Base-by-base conservation (phyloP, 2,113 vertebrate species). In the Chaetodon trifascialis region DNA sequence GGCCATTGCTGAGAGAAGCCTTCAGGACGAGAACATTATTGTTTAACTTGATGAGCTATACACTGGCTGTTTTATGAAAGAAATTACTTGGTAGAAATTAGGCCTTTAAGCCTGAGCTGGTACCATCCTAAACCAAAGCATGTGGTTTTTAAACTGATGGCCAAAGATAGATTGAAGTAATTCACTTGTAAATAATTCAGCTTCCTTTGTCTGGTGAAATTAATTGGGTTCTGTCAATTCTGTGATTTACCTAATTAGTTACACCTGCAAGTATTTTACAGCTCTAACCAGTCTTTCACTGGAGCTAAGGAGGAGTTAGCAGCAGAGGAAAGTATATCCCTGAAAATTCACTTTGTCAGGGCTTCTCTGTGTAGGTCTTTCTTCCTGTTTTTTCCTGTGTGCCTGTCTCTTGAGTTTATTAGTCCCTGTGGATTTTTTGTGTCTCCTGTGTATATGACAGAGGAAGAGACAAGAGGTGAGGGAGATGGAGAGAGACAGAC, bases 161-260 rank as follows among this genome's bases (percentile, higher is more conserved):
- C 79, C 73, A 84, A 47, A 78, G 73, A 75, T 19, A 3, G 34
- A 44, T 66, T 83, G 80, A 74, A 80, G 73, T 88, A 89, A 92
- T 91, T 88, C 62, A 79, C n/a, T 64, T 82, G 72, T 89, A 86
- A 89, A 91, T 91, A 89, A 89, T 87, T 86, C 67, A 87, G 66
- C 72, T 73, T 85, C 54, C 59, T 84, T 86, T 87, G 88, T 89
- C 60, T 51, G 23, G 38, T 54, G 15, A 89, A 90, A 90, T 83
- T 77, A 89, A 92, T 91, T 88, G 76, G 59, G 63, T 69, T 73
- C 71, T 89, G 92, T 90, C 78, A 89, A 68, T 80, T 87, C 73
- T 46, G 30, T 59, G 86, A 90, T 92, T 91, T 86, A 83, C 76
- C 71, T 86, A 85, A 86, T 91, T 83, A 84, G 86, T 85, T 86